These are phyloP conservation scores for Upupa epops DNA, from an alignment of 2,113 vertebrate species.

Conservation along the genomic window DNA sequence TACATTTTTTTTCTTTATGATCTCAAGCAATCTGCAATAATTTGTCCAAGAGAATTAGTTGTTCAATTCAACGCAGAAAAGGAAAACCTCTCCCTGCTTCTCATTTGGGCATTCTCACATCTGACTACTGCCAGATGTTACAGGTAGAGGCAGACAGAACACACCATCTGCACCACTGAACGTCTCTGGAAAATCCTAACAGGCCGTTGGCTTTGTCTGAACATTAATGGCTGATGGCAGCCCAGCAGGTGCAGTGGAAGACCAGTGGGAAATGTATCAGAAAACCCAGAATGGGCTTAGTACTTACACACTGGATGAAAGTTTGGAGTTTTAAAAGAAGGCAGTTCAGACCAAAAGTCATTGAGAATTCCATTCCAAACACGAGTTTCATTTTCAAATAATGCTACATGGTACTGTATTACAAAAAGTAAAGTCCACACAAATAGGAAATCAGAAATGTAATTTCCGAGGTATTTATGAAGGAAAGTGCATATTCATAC, in stretches of 20 bases:
- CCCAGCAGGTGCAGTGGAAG: conserved; percentile 4
- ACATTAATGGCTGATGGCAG: conserved; percentile 43
- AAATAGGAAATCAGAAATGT: not conserved
- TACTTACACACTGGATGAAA: not conserved
- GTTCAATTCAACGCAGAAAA: not conserved
- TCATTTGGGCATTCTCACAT: conserved; percentile 32
- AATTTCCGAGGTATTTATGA: not conserved
- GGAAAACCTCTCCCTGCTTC: not conserved
- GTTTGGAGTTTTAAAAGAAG: not conserved
- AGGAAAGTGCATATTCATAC: not conserved
- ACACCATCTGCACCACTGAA: not conserved
- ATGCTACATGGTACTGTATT: not conserved
- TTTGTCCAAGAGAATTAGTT: not conserved
- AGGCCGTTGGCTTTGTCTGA: conserved; percentile 5
- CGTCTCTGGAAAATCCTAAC: not conserved
- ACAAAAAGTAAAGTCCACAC: not conserved
- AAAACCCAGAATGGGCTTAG: not conserved
- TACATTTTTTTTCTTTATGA: not conserved
- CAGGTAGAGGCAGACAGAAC: conserved; percentile 42
- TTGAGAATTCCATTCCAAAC: not conserved
- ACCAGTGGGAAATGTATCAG: conserved; percentile 1
- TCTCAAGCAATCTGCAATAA: not conserved
- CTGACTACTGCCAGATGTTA: conserved; percentile 57
- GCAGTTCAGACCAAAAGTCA: not conserved
- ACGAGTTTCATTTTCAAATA: not conserved